Base-by-base conservation (phyloP, 2,113 vertebrate genomes). In the Oryzias curvinotus region DNA sequence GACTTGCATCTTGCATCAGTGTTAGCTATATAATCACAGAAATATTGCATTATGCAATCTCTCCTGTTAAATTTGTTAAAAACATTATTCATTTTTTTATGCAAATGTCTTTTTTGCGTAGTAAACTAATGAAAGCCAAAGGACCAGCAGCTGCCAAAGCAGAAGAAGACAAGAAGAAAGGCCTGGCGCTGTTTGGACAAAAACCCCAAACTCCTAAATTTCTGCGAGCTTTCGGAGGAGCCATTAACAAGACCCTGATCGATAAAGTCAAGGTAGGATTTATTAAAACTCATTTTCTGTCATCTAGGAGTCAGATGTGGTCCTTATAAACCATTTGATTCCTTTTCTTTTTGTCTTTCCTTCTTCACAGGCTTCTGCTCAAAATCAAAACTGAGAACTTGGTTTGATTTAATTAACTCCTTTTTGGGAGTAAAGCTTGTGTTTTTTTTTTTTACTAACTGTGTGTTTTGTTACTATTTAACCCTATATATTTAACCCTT, bases 101-200 rank as follows among this genome's bases (percentile, higher is more conserved):
- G 5, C 1, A 2, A 28, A 18, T 52, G 15, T 46, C 45, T 62
- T 74, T 30, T 57, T 26, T 50, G 7, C 62, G 46, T 36, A 98
- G 95, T 77, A 93, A 93, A 57, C 90, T 98, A 19, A 89, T 95
- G 77, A 94, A 94, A 63, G 85, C 94, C 26, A 95, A 96, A 50
- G 92, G 89, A 44, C 93, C 93, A 0, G 82, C 85, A 49, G 52
- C 81, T 65, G 73, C 15, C 43, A 81, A 89, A 67, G 85, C 57
- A 3, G 91, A 91, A 0, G 73, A 86, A 46, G 74, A 76, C 0
- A 87, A 88, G 69, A 89, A 83, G 66, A 93, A 89, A 77, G 93
- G 93, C 0, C 59, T 94, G 8, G 17, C 88, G 45, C 72, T 95
- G 61, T 92, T 96, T 1, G 87, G 77, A 44, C 49, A 62, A 28